phyloP scores from a whole-genome alignment of 2,113 vertebrate species.

The Chinchilla lanigera region DNA sequence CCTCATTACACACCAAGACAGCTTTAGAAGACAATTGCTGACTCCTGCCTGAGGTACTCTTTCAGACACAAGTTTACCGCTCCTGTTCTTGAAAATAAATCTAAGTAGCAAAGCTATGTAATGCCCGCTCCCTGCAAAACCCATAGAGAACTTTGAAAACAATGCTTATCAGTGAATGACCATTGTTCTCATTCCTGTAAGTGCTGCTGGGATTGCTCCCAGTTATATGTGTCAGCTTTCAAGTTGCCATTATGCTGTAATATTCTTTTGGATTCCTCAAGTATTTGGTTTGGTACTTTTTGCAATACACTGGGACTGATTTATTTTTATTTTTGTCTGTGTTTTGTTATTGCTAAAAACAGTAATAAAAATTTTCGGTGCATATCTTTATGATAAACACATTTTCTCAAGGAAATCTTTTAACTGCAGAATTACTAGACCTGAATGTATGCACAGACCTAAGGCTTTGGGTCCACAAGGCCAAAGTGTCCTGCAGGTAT shows the following conservation, averaged over 20 bases:
- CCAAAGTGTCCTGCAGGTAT: neutral
- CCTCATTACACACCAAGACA: neutral
- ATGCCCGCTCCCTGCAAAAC: neutral
- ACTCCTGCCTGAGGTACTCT: too few species aligned
- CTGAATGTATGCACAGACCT: accelerated
- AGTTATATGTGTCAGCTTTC: neutral
- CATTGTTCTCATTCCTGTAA: accelerated
- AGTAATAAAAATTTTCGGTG: neutral
- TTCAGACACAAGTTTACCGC: neutral
- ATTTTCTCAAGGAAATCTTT: constrained; percentile 1
- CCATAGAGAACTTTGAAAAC: neutral
- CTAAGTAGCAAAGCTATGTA: neutral
- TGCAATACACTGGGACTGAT: neutral
- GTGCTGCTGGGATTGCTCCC: neutral
- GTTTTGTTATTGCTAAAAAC: neutral
- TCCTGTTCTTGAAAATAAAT: neutral
- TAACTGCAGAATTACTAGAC: neutral
- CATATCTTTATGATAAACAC: neutral
- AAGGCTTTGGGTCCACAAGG: neutral
- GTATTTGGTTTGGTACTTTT: neutral
- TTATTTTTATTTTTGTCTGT: neutral
- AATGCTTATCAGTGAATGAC: neutral
- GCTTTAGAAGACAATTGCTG: neutral
- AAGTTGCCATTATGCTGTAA: accelerated
- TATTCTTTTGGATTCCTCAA: neutral